Conservation (phyloP, 2,113 vertebrate genomes). For the Triplophysa dalaica region DNA sequence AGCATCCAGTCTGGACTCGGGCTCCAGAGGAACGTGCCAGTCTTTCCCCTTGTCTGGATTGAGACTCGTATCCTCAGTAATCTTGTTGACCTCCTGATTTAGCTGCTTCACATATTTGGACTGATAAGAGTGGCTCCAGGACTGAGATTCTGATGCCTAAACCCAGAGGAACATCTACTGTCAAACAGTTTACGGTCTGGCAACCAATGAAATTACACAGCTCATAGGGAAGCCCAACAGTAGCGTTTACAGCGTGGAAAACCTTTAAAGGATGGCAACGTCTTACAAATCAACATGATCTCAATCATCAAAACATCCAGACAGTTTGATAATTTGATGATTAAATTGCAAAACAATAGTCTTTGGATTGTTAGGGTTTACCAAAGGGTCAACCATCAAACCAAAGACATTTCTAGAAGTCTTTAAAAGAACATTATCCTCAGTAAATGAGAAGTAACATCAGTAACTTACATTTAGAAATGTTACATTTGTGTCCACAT, state of each 20-base stretch:
- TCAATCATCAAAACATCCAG: conserved; percentile 33
- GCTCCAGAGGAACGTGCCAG: conserved; percentile 78
- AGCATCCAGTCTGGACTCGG: conserved; percentile 81
- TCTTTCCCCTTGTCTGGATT: conserved; percentile 86
- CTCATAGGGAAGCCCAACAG: conserved; percentile 52
- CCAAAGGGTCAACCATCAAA: conserved; percentile 2
- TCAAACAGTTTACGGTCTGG: conserved; percentile 55
- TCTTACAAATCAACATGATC: conserved; percentile 34
- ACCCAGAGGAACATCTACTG: conserved; percentile 71
- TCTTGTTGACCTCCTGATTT: conserved; percentile 84
- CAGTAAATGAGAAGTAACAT: conserved; percentile 59
- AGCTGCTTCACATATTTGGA: conserved; percentile 91
- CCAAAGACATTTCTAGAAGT: conserved; percentile 36
- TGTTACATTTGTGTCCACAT: conserved; percentile 93
- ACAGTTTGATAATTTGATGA: conserved; percentile 20
- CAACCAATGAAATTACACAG: conserved; percentile 47
- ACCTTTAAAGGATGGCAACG: background rate
- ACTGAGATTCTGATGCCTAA: conserved; percentile 89
- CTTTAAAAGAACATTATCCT: conserved; percentile 58
- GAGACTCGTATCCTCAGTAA: conserved; percentile 85
- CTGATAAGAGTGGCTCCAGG: conserved; percentile 90
- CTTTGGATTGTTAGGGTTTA: background rate
- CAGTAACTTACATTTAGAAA: conserved; percentile 94
- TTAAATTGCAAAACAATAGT: conserved; percentile 19
- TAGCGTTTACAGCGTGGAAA: background rate